Conservation (phyloP, 2,113 vertebrate genomes). For the Antennarius striatus region DNA sequence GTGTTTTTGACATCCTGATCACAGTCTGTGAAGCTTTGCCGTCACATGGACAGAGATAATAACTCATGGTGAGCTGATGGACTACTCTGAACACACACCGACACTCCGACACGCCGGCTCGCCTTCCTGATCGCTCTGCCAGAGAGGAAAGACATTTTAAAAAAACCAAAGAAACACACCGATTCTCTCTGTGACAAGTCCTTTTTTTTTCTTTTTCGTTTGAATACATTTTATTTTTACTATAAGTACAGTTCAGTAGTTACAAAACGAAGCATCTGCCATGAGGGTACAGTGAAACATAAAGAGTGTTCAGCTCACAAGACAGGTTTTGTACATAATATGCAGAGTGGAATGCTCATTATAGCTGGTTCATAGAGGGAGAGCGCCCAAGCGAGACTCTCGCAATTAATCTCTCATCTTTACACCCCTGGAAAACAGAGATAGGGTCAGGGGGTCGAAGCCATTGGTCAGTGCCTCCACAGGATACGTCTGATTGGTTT, state of each 20-base stretch:
- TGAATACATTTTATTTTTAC: slow-evolving; percentile 89
- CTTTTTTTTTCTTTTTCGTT: slow-evolving; percentile 74
- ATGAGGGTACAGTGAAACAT: slow-evolving; percentile 84
- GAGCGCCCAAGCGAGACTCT: slow-evolving; percentile 54
- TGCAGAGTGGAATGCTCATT: slow-evolving; percentile 81
- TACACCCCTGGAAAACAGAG: slow-evolving; percentile 62
- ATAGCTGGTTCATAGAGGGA: slow-evolving; percentile 75
- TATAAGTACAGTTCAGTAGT: slow-evolving; percentile 90
- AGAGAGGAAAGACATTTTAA: slow-evolving; percentile 23
- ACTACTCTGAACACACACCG: slow-evolving; percentile 32
- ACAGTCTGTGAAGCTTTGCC: slow-evolving; percentile 28
- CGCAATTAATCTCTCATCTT: slow-evolving; percentile 64
- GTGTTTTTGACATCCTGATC: slow-evolving; percentile 32
- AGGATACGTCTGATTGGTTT: slow-evolving; percentile 50
- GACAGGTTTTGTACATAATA: slow-evolving; percentile 80
- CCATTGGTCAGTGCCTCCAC: slow-evolving; percentile 47
- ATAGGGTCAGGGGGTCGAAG: slow-evolving; percentile 51
- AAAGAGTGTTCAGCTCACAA: slow-evolving; percentile 83
- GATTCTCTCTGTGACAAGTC: slow-evolving; percentile 41
- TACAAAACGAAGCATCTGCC: slow-evolving; percentile 88
- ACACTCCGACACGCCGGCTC: slow-evolving; percentile 11
- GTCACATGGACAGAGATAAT: slow-evolving; percentile 36
- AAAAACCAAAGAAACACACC: slow-evolving; percentile 47
- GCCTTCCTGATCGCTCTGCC: slow-evolving; percentile 8
- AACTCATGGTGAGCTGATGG: slow-evolving; percentile 16